phyloP scores from a whole-genome alignment of 53 echinoderm and acorn worm species.

The Mesocentrotus franciscanus region DNA sequence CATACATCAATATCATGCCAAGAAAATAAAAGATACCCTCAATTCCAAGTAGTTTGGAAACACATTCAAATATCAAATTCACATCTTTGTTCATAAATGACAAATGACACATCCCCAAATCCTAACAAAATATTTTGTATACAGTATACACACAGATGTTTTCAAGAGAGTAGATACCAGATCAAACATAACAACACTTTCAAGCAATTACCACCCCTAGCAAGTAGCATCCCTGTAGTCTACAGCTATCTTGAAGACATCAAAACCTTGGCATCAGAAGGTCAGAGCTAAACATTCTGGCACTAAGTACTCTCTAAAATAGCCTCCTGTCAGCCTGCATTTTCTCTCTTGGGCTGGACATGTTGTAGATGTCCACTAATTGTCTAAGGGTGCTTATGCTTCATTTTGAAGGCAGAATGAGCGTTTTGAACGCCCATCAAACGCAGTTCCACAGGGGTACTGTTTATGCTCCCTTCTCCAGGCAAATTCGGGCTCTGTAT shows the following conservation, averaged over 20 bases:
- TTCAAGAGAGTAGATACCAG: not conserved
- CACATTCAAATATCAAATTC: not conserved
- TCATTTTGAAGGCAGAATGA: too few species aligned
- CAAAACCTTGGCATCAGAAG: conserved; percentile 12
- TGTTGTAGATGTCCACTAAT: not conserved
- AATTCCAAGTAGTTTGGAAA: too few species aligned
- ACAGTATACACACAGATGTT: not conserved
- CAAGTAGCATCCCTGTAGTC: not conserved
- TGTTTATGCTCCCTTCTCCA: too few species aligned
- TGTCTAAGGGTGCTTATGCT: too few species aligned
- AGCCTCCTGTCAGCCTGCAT: conserved; percentile 25
- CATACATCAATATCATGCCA: too few species aligned
- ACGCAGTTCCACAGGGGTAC: too few species aligned
- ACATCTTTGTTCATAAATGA: not conserved
- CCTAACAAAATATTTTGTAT: not conserved
- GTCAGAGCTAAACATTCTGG: not conserved
- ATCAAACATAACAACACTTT: conserved; percentile 19
- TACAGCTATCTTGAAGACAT: conserved; percentile 7
- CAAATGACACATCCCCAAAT: not conserved
- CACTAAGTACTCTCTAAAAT: conserved; percentile 34
- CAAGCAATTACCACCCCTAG: conserved; percentile 12
- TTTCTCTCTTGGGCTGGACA: conserved; percentile 1
- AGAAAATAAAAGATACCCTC: too few species aligned
- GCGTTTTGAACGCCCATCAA: too few species aligned
- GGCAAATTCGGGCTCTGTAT: too few species aligned